A percentile compares a stretch with the other conserved stretches of the same genome.
phyloP scores from a whole-genome alignment of 2,113 vertebrate species.

The Petroica traversi region DNA sequence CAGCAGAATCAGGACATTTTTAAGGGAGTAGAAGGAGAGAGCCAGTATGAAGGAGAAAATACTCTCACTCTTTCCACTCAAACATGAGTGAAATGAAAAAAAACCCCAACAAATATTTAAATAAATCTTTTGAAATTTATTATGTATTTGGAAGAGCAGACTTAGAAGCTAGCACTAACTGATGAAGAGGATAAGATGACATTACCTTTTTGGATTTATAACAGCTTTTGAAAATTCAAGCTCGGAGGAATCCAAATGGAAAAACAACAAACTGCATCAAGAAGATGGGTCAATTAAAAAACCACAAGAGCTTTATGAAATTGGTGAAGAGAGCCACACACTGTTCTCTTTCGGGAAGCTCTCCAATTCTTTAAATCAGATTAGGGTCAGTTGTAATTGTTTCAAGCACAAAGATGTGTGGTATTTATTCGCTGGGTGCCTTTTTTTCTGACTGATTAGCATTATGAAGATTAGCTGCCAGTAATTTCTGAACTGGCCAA shows the following conservation, averaged over 20 bases:
- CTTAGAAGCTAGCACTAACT: conserved; percentile 12
- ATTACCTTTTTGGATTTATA: conserved; percentile 1
- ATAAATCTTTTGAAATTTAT: conserved; percentile 30
- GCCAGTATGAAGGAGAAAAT: conserved; percentile 24
- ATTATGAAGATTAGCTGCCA: conserved; percentile 51
- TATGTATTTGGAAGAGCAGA: not conserved
- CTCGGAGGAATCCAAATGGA: not conserved
- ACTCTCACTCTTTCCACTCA: not conserved
- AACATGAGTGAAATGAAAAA: not conserved
- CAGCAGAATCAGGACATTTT: not conserved
- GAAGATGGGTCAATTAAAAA: conserved; percentile 26
- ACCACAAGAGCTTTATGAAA: not conserved
- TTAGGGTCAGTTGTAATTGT: conserved; percentile 58
- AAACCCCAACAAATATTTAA: not conserved
- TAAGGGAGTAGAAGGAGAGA: not conserved
- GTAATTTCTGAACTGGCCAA: conserved; percentile 52
- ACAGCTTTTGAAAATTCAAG: conserved; percentile 18
- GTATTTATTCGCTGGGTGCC: conserved; percentile 51
- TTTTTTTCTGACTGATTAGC: conserved; percentile 64
- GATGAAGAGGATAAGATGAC: conserved; percentile 2
- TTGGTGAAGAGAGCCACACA: not conserved
- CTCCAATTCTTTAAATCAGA: conserved; percentile 52
- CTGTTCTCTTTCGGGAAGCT: conserved; percentile 24
- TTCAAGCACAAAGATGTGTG: conserved; percentile 40
- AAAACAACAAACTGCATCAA: conserved; percentile 7